Evolutionary conservation across 2,113 vertebrate species (phyloP).

Genomic region (Zootoca vivipara): DNA sequence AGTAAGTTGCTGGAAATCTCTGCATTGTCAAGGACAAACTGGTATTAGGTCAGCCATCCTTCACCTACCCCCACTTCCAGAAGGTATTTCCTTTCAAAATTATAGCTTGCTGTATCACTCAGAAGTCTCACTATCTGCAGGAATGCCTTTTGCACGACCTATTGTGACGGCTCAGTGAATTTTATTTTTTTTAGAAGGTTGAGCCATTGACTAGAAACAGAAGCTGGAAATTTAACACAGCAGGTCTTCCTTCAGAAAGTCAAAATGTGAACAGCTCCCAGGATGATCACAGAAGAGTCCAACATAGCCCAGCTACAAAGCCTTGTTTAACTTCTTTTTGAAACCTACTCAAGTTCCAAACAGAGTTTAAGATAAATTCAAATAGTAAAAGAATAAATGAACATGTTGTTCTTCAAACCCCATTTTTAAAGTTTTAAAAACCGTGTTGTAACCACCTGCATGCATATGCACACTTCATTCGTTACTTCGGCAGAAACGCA

Average conservation of each 20-base stretch:
- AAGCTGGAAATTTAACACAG: not conserved
- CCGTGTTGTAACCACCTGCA: no score
- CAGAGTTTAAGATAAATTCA: no score
- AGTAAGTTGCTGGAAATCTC: not conserved
- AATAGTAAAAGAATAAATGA: no score
- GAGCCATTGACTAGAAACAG: constrained; percentile 13
- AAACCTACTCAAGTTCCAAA: not conserved
- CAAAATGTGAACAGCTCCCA: not conserved
- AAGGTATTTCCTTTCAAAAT: not conserved
- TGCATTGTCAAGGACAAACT: not conserved
- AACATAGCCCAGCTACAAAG: not conserved
- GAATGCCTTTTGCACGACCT: constrained; percentile 3
- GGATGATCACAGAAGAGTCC: not conserved
- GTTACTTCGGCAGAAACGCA: no score
- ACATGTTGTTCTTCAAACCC: no score
- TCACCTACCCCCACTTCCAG: not conserved
- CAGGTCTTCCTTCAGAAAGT: constrained; percentile 1
- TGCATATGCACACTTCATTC: no score
- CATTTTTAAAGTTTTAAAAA: no score
- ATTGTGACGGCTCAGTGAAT: constrained; percentile 22
- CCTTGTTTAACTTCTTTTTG: not conserved
- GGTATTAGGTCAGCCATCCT: not conserved
- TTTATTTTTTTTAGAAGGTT: constrained; percentile 6
- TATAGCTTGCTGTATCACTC: not conserved
- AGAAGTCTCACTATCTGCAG: constrained; percentile 28